Conservation (phyloP, 2,888 invertebrate species). For the Euzetes globulus region DNA sequence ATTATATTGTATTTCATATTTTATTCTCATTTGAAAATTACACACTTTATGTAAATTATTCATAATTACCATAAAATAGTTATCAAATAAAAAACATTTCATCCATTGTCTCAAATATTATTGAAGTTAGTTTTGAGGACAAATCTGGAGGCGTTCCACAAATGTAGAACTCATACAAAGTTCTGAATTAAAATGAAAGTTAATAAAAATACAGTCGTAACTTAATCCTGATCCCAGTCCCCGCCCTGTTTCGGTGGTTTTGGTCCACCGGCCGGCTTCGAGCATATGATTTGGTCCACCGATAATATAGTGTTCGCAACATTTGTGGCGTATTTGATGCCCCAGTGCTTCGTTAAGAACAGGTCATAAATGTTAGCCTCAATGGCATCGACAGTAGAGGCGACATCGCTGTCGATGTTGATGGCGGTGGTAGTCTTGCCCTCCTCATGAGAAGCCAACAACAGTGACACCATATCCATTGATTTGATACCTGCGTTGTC, state of each 20-base stretch:
- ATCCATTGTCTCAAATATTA: neutral
- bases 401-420: constrained; percentile 70
- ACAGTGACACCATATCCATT: constrained; percentile 74
- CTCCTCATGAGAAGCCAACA: constrained; percentile 87
- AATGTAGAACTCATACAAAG: neutral
- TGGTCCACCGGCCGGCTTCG: constrained; percentile 81
- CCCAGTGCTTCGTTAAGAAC: constrained; percentile 82
- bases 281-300: constrained; percentile 97
- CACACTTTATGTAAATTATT: constrained; percentile 23
- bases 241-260: constrained; percentile 60
- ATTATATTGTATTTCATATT: constrained; percentile 14
- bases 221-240: constrained; percentile 45
- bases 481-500: constrained; percentile 88
- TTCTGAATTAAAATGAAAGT: neutral
- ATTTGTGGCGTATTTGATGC: constrained; percentile 84
- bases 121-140: neutral
- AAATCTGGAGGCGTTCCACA: neutral
- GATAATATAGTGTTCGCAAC: constrained; percentile 81
- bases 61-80: constrained; percentile 9
- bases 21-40: constrained; percentile 23
- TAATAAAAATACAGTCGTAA: neutral
- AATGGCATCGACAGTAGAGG: constrained; percentile 63
- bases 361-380: constrained; percentile 73
- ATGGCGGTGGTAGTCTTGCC: constrained; percentile 74
- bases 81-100: neutral